These are phyloP conservation scores for Sesamia nonagrioides DNA, from an alignment of 1,140 invertebrate species.

Conservation along the genomic window DNA sequence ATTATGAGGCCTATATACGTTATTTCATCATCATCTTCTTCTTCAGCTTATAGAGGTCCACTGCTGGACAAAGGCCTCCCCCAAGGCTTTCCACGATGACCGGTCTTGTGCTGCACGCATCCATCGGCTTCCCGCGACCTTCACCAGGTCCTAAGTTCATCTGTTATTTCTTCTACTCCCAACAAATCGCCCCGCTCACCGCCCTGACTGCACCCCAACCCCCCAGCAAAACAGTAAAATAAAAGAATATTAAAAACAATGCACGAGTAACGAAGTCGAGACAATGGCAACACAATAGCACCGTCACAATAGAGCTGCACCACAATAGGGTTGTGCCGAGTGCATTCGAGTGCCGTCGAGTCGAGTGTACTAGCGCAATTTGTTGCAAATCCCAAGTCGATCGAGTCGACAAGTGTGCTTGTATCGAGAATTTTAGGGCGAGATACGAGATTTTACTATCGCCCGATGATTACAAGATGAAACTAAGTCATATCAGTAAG, in stretches of 20 bases:
- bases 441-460: background rate
- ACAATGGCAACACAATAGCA: conserved; percentile 36
- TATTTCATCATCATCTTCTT: too few species aligned
- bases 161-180: too few species aligned
- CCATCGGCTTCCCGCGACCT: too few species aligned
- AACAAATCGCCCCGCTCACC: conserved; percentile 18
- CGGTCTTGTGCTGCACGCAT: too few species aligned
- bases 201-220: conserved; percentile 11
- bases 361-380: conserved; percentile 41
- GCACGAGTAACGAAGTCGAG: conserved; percentile 59
- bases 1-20: too few species aligned
- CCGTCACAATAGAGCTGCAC: conserved; percentile 42
- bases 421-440: background rate
- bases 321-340: conserved; percentile 31
- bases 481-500: too few species aligned
- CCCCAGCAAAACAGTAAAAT: conserved; percentile 46
- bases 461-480: too few species aligned
- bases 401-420: conserved; percentile 7
- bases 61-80: too few species aligned
- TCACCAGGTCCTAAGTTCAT: too few species aligned
- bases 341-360: conserved; percentile 22
- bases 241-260: conserved; percentile 63
- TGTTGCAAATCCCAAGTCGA: conserved; percentile 33
- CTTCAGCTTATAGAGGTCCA: too few species aligned
- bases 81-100: too few species aligned